These are phyloP conservation scores for Metridium senile DNA, from an alignment of 92 coral and sea anemone species.

Conservation along the genomic window DNA sequence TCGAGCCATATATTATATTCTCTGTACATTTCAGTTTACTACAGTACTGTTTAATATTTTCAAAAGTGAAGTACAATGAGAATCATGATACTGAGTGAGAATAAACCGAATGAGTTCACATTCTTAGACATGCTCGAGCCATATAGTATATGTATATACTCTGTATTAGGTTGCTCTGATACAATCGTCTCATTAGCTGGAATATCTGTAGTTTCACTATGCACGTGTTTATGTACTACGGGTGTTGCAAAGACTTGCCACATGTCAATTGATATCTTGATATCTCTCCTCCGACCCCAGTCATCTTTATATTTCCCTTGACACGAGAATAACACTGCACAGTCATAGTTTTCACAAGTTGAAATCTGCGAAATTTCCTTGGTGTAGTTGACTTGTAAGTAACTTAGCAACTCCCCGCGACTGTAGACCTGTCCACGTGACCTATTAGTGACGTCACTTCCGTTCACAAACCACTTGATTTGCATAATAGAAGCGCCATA, in stretches of 20 bases:
- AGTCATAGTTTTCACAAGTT: not conserved
- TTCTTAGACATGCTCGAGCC: too few species aligned
- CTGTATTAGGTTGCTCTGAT: too few species aligned
- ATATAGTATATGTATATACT: too few species aligned
- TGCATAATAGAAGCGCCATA: constrained; percentile 16
- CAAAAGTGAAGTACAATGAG: too few species aligned
- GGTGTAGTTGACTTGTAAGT: constrained; percentile 31
- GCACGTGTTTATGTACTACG: not conserved
- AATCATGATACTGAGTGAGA: too few species aligned
- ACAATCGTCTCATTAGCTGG: too few species aligned
- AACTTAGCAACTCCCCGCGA: constrained; percentile 15
- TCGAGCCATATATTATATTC: too few species aligned
- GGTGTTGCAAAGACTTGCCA: not conserved
- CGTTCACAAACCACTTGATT: constrained; percentile 23
- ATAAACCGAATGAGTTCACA: too few species aligned
- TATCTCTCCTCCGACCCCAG: constrained; percentile 11
- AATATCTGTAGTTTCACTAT: too few species aligned
- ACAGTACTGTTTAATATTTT: too few species aligned
- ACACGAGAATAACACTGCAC: constrained; percentile 20
- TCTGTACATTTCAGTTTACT: too few species aligned
- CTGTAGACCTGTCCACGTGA: constrained; percentile 31
- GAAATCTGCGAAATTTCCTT: constrained; percentile 2
- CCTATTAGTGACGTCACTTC: constrained; percentile 28
- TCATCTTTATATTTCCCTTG: constrained; percentile 15
- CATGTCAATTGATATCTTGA: constrained; percentile 1